Base-by-base conservation (phyloP, 2,888 invertebrate genomes). In the Deladenus siricidicola region DNA sequence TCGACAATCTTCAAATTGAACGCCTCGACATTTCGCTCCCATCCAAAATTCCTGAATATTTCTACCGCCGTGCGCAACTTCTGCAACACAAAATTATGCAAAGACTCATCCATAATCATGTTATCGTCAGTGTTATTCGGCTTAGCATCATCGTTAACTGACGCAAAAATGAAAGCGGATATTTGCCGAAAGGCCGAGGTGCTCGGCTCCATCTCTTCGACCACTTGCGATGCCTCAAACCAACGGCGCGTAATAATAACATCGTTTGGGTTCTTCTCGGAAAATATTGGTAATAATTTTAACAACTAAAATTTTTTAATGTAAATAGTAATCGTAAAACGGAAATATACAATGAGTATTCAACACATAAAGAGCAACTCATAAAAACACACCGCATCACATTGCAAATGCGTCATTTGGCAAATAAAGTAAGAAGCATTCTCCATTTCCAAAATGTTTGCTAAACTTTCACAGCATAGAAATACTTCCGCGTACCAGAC, bases 401-500 rank as follows among this genome's bases (percentile, higher is more conserved):
- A 63, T 45, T 53, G 53, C 17, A 53, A 39, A 39, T 34, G 34
- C 6, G 53, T 53, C 28, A 53, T 29, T 6, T 53, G 53, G 45
- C 62, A 63, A 23, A 30, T 24, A 48, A 23, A 63, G n/a, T 48
- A 50, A 1, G 49, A 21, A 17, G 51, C 62, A 23, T 53, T 48
- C 21, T 45, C 45, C 17, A 61, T 17, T 10, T 30, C 24, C 6
- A 47, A 39, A 14, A 63, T 23, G 23, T 63, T 56, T 23, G 39
- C 53, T 39, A 66, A 45, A 55, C 62, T 52, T 34, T 50, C 56
- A 23, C 62, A 52, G 23, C 62, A 24, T 44, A 44, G 39, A 4
- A 66, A 34, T 4, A 58, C 44, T 56, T 66, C 66, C 17, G 56
- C 62, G 26, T 54, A 44, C 34, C 63, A 60, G 26, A 66, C 42